Percentiles rank a stretch among this genome's conserved stretches.
These are phyloP conservation scores for Teleogryllus occipitalis DNA, from an alignment of 1,140 invertebrate genomes.

Conservation along the genomic window DNA sequence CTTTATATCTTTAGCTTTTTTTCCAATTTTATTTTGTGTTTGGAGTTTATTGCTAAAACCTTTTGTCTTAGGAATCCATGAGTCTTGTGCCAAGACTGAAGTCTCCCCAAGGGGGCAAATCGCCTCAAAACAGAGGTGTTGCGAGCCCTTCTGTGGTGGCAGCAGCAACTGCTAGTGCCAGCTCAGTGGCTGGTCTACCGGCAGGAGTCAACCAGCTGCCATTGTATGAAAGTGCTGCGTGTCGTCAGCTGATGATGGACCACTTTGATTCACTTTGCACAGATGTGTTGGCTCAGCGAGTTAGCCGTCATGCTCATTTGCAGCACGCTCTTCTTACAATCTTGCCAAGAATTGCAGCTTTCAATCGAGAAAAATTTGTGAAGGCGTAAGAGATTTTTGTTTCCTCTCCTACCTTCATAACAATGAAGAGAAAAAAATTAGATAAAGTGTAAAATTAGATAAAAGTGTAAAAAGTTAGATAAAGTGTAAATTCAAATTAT, in stretches of 20 bases:
- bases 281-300: conserved; percentile 66
- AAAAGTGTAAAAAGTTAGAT: no score
- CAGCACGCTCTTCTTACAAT: conserved; percentile 82
- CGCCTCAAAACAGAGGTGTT: conserved; percentile 4
- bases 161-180: neutral
- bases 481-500: no score
- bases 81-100: conserved; percentile 37
- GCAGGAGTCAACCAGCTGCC: conserved; percentile 35
- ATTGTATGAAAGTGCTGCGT: conserved; percentile 75
- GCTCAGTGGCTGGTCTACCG: conserved; percentile 39
- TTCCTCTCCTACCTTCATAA: no score
- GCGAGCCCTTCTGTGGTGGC: conserved; percentile 10
- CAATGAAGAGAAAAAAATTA: no score
- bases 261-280: conserved; percentile 77
- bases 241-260: conserved; percentile 71
- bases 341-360: conserved; percentile 89
- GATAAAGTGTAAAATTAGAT: no score
- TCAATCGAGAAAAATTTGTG: conserved; percentile 75
- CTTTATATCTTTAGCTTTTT: no score
- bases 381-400: conserved; percentile 33
- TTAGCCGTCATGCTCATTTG: conserved; percentile 66
- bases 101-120: conserved; percentile 31
- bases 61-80: conserved; percentile 30
- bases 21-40: no score
- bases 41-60: no score